phyloP scores from a whole-genome alignment of 2,888 invertebrate species.

The Ptychoptera contaminata region DNA sequence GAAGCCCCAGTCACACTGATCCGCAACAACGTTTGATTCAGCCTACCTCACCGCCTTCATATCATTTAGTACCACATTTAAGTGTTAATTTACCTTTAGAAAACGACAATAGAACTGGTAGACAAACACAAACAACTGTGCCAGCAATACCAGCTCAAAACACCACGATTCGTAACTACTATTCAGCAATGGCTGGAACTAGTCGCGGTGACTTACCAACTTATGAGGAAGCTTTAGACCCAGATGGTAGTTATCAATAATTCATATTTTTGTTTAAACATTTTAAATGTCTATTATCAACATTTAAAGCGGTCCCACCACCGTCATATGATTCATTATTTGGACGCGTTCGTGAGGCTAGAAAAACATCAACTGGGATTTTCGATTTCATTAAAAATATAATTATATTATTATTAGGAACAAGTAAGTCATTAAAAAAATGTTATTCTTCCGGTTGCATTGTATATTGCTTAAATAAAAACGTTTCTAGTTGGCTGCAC shows the following conservation, averaged over 20 bases:
- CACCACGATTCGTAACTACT: no score
- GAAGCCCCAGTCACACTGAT: no score
- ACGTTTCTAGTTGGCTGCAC: constrained; percentile 51
- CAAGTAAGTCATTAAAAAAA: constrained; percentile 34
- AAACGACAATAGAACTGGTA: no score
- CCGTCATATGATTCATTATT: constrained; percentile 52
- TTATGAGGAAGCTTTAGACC: constrained; percentile 1
- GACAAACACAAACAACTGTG: no score
- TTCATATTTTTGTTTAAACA: not conserved
- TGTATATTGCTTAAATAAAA: no score
- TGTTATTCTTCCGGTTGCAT: constrained; percentile 6
- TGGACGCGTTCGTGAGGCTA: constrained; percentile 44
- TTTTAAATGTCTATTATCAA: not conserved
- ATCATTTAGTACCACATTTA: no score
- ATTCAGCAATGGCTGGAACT: no score
- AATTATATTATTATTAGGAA: constrained; percentile 40
- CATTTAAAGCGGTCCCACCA: constrained; percentile 35
- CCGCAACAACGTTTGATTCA: no score
- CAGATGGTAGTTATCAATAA: not conserved
- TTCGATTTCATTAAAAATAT: constrained; percentile 45
- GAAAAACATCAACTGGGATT: constrained; percentile 40
- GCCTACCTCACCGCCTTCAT: no score
- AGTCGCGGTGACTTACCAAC: not conserved
- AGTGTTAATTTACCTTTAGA: no score
- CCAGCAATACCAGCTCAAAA: no score